These are phyloP conservation scores for Diachrysia chrysitis DNA, from an alignment of 2,888 invertebrate species.

Conservation along the genomic window DNA sequence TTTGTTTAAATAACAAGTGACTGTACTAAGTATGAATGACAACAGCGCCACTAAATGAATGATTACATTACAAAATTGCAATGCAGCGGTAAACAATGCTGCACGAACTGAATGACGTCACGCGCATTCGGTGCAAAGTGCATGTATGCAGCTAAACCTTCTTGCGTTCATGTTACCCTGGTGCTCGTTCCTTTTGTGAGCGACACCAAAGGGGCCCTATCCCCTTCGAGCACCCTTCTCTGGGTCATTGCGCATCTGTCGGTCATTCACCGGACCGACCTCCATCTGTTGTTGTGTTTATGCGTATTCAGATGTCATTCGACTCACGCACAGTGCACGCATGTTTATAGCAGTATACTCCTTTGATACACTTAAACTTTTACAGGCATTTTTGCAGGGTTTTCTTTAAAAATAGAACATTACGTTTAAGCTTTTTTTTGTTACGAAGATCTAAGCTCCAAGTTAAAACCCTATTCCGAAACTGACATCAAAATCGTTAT, in stretches of 20 bases:
- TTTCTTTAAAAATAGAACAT: not conserved
- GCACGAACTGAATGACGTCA: conserved; percentile 82
- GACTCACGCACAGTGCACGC: conserved; percentile 17
- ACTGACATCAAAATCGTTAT: not conserved
- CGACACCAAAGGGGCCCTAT: conserved; percentile 89
- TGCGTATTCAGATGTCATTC: conserved; percentile 38
- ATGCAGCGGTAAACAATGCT: conserved; percentile 85
- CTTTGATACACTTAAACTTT: not conserved
- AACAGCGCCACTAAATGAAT: conserved; percentile 47
- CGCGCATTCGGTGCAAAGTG: conserved; percentile 87
- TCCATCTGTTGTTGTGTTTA: conserved; percentile 59
- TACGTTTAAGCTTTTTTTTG: not conserved
- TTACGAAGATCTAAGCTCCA: not conserved
- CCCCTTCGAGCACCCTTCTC: conserved; percentile 88
- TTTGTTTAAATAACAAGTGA: not conserved
- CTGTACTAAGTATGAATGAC: conserved; percentile 15
- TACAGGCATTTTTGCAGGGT: not conserved
- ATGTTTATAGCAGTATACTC: conserved; percentile 1
- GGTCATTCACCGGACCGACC: conserved; percentile 78
- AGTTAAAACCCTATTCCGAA: conserved; percentile 1
- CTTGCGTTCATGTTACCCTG: conserved; percentile 83
- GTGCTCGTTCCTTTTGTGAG: conserved; percentile 86
- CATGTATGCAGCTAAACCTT: conserved; percentile 87
- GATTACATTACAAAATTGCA: conserved; percentile 68
- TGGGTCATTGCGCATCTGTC: conserved; percentile 84